Conservation (phyloP, 2,888 invertebrate genomes). For the Drosophila mettleri region DNA sequence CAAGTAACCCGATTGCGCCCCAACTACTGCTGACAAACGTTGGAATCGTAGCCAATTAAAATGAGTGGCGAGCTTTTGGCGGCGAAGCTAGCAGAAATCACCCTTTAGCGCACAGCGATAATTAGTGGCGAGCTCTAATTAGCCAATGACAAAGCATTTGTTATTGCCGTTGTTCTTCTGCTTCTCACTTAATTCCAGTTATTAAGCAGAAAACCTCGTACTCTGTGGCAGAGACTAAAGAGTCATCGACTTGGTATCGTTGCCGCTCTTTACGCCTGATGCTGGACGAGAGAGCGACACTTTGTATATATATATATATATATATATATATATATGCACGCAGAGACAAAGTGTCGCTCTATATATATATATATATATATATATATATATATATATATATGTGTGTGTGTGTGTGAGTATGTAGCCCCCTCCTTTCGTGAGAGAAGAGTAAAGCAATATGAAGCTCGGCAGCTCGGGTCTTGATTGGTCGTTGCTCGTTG, state of each 20-base stretch:
- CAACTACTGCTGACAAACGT: background rate
- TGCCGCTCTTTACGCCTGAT: constrained; percentile 5
- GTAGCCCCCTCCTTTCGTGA: constrained; percentile 11
- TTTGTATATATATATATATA: no score
- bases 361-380: no score
- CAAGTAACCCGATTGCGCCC: constrained; percentile 1
- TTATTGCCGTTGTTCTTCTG: background rate
- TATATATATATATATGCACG: no score
- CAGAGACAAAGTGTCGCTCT: no score
- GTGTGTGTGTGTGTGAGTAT: background rate
- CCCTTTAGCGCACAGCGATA: constrained; percentile 43
- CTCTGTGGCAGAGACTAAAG: background rate
- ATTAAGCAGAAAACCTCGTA: constrained; percentile 39
- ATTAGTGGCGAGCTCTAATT: constrained; percentile 65
- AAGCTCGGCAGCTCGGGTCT: constrained; percentile 51
- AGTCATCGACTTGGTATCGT: background rate
- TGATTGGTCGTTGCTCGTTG: constrained; percentile 70
- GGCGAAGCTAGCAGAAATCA: constrained; percentile 31
- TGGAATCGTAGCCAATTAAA: constrained; percentile 40
- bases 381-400: no score
- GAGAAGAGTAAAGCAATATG: constrained; percentile 68
- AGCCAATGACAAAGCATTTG: constrained; percentile 68
- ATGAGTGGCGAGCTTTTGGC: constrained; percentile 25
- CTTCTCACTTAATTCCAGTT: constrained; percentile 27
- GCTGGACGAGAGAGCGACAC: constrained; percentile 25